These are phyloP conservation scores for Triplophysa dalaica DNA, from an alignment of 2,113 vertebrate species.

Conservation along the genomic window DNA sequence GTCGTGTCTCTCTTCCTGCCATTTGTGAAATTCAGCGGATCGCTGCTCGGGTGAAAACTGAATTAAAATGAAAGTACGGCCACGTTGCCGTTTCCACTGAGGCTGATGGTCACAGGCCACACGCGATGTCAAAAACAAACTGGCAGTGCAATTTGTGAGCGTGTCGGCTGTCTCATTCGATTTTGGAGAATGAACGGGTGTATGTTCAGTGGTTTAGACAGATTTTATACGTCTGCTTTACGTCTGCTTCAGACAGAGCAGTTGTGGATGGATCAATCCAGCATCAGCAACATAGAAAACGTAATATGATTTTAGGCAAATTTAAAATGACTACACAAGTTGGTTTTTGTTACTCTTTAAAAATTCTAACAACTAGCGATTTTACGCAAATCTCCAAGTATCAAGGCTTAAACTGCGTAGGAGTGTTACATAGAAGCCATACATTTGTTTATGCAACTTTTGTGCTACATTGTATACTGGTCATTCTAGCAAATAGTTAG, in stretches of 20 bases:
- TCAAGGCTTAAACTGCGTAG: too few species aligned
- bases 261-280: not conserved
- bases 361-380: not conserved
- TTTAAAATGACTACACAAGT: not conserved
- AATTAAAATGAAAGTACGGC: conserved; percentile 45
- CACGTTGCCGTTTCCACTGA: conserved; percentile 11
- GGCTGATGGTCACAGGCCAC: conserved; percentile 19
- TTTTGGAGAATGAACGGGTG: conserved; percentile 19
- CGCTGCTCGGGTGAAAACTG: conserved; percentile 6
- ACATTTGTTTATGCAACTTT: too few species aligned
- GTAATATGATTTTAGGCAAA: not conserved
- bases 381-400: not conserved
- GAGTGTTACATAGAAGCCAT: too few species aligned
- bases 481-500: too few species aligned
- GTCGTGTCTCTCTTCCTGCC: conserved; percentile 13
- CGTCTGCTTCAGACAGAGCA: conserved; percentile 12
- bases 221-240: conserved; percentile 11
- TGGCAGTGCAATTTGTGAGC: conserved; percentile 25
- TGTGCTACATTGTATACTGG: too few species aligned
- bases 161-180: conserved; percentile 45
- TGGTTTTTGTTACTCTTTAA: too few species aligned
- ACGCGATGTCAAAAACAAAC: conserved; percentile 14
- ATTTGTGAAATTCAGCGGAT: conserved; percentile 38
- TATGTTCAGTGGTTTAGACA: conserved; percentile 35
- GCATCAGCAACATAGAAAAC: not conserved